phyloP scores from a whole-genome alignment of 2,113 vertebrate genomes.

The Chaetorhynchus papuensis region DNA sequence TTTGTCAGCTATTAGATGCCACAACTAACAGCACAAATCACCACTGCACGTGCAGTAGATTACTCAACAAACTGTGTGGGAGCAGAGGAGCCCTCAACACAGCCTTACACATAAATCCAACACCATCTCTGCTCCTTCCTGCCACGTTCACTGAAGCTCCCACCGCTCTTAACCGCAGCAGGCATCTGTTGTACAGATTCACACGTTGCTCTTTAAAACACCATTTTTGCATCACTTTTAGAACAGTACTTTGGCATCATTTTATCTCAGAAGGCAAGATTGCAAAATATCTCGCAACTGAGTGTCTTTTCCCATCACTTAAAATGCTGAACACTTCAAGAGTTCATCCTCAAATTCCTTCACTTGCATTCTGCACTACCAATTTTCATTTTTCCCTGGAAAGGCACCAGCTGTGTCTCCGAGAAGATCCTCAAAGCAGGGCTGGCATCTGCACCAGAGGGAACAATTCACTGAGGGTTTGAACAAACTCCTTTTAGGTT shows the following conservation, averaged over 20 bases:
- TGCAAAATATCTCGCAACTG: not conserved
- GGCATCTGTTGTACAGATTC: not conserved
- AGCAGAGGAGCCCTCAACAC: not conserved
- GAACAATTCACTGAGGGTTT: not conserved
- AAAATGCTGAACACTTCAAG: not conserved
- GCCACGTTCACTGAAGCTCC: not conserved
- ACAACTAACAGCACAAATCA: not conserved
- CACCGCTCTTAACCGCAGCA: not conserved
- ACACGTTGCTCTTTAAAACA: not conserved
- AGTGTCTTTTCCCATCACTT: not conserved
- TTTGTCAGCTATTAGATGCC: not conserved
- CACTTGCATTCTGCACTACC: not conserved
- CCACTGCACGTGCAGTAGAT: not conserved
- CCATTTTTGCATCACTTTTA: not conserved
- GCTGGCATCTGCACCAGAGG: not conserved
- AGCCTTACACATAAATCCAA: not conserved
- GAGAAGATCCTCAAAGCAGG: not conserved
- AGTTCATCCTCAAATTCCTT: not conserved
- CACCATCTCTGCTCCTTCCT: not conserved
- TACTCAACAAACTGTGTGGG: not conserved
- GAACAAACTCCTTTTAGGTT: constrained; percentile 4
- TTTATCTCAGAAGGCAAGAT: not conserved
- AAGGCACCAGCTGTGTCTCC: not conserved
- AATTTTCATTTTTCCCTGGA: not conserved
- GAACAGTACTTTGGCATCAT: not conserved